Evolutionary conservation across 2,797 vertebrate species (phyloP).

Genomic region (Siniperca obscura): DNA sequence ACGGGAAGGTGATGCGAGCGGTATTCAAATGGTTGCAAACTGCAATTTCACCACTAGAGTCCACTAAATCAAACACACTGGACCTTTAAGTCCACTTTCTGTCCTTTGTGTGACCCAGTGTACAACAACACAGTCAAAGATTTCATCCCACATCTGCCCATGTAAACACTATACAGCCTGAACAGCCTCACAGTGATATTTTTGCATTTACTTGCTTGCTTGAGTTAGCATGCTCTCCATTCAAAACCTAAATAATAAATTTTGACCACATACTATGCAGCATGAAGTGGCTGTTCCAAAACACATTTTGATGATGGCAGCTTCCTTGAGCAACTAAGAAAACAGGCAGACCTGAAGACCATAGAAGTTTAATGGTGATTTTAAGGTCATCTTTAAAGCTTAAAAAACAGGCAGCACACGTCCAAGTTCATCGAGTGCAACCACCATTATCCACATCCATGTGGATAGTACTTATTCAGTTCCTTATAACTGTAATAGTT

Average conservation of each 20-base stretch:
- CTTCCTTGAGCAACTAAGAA: neutral
- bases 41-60: too few relatives aligned
- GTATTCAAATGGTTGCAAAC: too few relatives aligned
- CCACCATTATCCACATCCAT: neutral
- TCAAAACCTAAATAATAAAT: neutral
- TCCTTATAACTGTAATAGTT: neutral
- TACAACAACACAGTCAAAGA: neutral
- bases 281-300: neutral
- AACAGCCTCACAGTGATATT: neutral
- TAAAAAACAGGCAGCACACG: neutral
- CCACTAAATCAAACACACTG: too few relatives aligned
- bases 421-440: neutral
- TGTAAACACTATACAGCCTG: neutral
- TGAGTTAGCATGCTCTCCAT: conserved; percentile 6
- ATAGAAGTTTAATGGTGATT: neutral
- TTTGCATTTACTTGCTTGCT: conserved; percentile 2
- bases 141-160: neutral
- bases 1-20: too few relatives aligned
- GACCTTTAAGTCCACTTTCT: neutral
- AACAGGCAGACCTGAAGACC: neutral
- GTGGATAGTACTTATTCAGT: neutral
- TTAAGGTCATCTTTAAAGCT: neutral
- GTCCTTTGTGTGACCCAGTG: neutral
- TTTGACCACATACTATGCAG: neutral
- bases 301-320: neutral